Percentiles rank a stretch among this genome's conserved stretches.
These are phyloP conservation scores for Sepiola atlantica DNA, from an alignment of 2,888 invertebrate species.

Conservation along the genomic window DNA sequence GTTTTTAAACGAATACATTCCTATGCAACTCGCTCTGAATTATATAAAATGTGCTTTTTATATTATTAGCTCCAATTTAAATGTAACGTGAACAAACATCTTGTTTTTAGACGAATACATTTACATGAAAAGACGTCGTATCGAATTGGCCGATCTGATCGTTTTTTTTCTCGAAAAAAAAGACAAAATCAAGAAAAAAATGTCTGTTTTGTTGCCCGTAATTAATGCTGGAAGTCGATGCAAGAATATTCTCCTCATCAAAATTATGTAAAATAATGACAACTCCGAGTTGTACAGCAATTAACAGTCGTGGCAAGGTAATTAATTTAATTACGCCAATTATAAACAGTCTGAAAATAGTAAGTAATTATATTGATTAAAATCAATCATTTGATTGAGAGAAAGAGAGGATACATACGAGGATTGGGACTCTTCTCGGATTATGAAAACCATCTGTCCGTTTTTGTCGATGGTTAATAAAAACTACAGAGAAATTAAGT, in stretches of 20 bases:
- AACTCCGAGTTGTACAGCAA: neutral
- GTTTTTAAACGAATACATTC: too few relatives aligned
- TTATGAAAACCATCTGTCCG: neutral
- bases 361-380: neutral
- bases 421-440: neutral
- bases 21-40: too few relatives aligned
- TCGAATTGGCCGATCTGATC: neutral
- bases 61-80: too few relatives aligned
- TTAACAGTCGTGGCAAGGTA: neutral
- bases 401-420: neutral
- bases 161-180: neutral
- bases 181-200: neutral
- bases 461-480: neutral
- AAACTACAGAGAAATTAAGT: too few relatives aligned
- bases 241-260: too few relatives aligned
- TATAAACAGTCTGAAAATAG: neutral
- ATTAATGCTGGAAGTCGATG: too few relatives aligned
- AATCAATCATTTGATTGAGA: neutral
- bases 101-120: too few relatives aligned
- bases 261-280: neutral
- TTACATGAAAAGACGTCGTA: too few relatives aligned
- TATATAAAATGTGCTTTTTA: too few relatives aligned
- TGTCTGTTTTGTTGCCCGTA: neutral
- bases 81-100: too few relatives aligned
- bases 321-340: neutral